Percentiles rank a stretch among this genome's conserved stretches.
Conservation (phyloP, 2,888 invertebrate genomes). For the Aelia acuminata region DNA sequence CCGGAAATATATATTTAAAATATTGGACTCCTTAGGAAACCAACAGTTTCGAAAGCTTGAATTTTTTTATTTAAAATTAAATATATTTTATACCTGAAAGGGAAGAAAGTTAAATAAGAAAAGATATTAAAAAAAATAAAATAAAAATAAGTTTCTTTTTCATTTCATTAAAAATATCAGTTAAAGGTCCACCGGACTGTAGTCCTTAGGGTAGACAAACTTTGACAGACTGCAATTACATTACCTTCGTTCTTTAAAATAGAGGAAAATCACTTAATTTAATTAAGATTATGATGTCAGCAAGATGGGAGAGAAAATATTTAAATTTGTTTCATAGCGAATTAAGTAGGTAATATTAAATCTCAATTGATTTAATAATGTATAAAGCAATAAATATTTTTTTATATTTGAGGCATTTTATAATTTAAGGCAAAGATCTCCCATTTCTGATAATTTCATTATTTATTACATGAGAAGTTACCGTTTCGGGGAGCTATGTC, state of each 20-base stretch:
- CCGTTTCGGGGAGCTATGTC: too few relatives aligned
- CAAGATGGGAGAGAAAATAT: neutral
- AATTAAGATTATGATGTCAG: neutral
- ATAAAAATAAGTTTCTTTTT: neutral
- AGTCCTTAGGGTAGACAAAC: slow-evolving; percentile 8
- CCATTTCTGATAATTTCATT: too few relatives aligned
- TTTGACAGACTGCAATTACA: neutral
- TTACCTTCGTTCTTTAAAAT: neutral
- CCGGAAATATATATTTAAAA: neutral
- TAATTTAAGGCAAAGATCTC: too few relatives aligned
- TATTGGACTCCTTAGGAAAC: neutral
- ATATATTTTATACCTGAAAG: neutral
- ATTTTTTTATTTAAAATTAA: neutral
- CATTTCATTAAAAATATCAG: slow-evolving; percentile 30
- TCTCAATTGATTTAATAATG: neutral
- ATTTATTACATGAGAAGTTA: too few relatives aligned
- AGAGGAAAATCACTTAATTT: neutral
- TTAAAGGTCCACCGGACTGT: neutral
- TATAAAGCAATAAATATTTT: too few relatives aligned
- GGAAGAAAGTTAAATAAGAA: slow-evolving; percentile 31
- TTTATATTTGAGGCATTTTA: too few relatives aligned
- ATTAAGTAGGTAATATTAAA: neutral
- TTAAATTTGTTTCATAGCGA: neutral
- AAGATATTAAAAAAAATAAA: slow-evolving; percentile 8
- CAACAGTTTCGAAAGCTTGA: neutral